Percentiles rank a stretch among this genome's conserved stretches.
These are phyloP conservation scores for Cyclophora punctaria DNA, from an alignment of 2,888 invertebrate species.

Conservation along the genomic window DNA sequence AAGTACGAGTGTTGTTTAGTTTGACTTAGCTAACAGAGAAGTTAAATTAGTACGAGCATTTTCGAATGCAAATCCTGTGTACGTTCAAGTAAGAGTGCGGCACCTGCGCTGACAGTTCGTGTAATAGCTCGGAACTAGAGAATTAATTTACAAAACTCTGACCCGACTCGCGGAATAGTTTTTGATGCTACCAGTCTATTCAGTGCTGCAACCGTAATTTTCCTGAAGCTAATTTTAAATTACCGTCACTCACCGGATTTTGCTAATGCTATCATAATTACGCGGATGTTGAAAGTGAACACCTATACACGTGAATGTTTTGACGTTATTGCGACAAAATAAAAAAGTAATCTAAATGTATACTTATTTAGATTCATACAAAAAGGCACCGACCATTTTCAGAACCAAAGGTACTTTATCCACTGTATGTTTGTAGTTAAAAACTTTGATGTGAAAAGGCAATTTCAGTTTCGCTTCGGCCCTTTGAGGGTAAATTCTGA, in stretches of 20 bases:
- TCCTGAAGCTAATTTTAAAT: too few relatives aligned
- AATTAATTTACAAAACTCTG: conserved; percentile 70
- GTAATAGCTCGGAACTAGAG: conserved; percentile 68
- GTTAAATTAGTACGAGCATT: conserved; percentile 66
- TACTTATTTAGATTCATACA: neutral
- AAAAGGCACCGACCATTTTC: conserved; percentile 1
- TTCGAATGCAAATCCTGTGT: conserved; percentile 60
- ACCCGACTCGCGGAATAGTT: conserved; percentile 60
- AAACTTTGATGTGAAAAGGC: conserved; percentile 29
- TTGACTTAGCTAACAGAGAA: conserved; percentile 55
- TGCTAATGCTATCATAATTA: too few relatives aligned
- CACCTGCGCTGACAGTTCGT: conserved; percentile 70
- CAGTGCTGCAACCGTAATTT: too few relatives aligned
- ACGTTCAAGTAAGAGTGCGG: conserved; percentile 41
- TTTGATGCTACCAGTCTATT: conserved; percentile 39
- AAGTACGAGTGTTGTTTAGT: conserved; percentile 47
- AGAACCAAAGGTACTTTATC: conserved; percentile 3
- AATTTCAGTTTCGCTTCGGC: conserved; percentile 30
- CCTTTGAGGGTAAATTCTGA: conserved; percentile 41
- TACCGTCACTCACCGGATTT: too few relatives aligned
- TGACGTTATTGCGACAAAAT: too few relatives aligned
- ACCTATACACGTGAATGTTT: too few relatives aligned
- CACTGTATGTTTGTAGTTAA: conserved; percentile 12
- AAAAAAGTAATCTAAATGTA: too few relatives aligned
- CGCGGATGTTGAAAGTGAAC: too few relatives aligned